Evolutionary conservation across 2,888 invertebrate genomes (phyloP).

Genomic region (Brachyptera risi): DNA sequence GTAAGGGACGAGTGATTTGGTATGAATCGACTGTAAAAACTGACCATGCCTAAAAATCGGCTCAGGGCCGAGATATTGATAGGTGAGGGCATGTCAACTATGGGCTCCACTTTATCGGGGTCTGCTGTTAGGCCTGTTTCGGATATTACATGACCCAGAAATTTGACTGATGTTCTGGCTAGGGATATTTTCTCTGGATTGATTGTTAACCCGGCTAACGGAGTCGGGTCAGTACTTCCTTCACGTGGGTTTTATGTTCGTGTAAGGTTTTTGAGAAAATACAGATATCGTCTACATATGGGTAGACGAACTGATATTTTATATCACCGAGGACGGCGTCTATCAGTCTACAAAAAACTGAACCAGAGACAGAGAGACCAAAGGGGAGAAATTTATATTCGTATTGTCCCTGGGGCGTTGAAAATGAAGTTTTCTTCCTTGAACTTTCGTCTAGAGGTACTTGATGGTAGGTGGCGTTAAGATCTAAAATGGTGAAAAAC

Average conservation of each 20-base stretch:
- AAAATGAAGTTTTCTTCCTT: conserved; percentile 13
- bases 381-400: conserved; percentile 19
- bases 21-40: neutral
- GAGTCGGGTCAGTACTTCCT: neutral
- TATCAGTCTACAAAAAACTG: conserved; percentile 11
- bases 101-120: neutral
- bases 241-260: neutral
- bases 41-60: neutral
- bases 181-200: neutral
- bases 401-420: conserved; percentile 16
- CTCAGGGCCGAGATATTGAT: neutral
- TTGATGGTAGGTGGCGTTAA: conserved; percentile 17
- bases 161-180: neutral
- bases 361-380: conserved; percentile 12
- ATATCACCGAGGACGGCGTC: conserved; percentile 15
- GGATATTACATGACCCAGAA: neutral
- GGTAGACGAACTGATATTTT: neutral
- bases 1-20: neutral
- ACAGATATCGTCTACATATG: conserved; percentile 1
- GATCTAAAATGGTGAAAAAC: conserved; percentile 18
- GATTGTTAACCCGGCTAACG: neutral
- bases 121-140: neutral
- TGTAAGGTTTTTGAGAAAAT: neutral
- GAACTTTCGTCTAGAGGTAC: neutral
- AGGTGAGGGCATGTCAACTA: neutral